These are phyloP conservation scores for Mormyrops attenuatus DNA, from an alignment of 2,797 vertebrate species.

Conservation along the genomic window DNA sequence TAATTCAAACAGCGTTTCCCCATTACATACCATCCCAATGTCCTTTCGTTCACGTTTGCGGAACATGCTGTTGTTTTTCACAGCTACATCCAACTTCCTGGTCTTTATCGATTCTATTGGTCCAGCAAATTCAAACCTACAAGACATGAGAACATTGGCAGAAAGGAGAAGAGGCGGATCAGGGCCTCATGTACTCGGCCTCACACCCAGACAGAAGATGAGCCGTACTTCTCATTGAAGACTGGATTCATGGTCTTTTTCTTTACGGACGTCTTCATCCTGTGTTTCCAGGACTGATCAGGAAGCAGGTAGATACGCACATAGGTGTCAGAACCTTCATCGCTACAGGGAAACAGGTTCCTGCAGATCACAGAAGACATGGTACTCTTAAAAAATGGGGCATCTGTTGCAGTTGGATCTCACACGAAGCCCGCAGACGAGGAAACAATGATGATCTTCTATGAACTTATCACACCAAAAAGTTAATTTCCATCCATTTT, in stretches of 20 bases:
- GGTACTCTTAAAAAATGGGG: background rate
- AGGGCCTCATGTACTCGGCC: background rate
- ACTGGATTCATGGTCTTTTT: constrained; percentile 75
- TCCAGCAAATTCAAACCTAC: constrained; percentile 84
- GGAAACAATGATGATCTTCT: background rate
- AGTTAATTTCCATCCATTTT: background rate
- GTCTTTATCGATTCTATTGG: constrained; percentile 69
- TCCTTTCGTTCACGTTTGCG: constrained; percentile 80
- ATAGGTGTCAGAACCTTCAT: constrained; percentile 79
- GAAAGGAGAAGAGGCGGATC: background rate
- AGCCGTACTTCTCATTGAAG: constrained; percentile 79
- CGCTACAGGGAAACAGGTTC: constrained; percentile 70
- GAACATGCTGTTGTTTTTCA: constrained; percentile 84
- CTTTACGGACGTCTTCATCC: constrained; percentile 79
- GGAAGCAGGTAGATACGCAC: constrained; percentile 89
- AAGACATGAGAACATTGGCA: background rate
- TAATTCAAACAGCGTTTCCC: background rate
- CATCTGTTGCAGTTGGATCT: background rate
- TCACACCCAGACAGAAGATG: background rate
- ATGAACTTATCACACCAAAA: background rate
- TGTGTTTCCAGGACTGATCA: constrained; percentile 77
- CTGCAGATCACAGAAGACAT: constrained; percentile 49
- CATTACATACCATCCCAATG: constrained; percentile 74
- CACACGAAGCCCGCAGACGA: background rate
- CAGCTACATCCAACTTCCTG: constrained; percentile 78